Evolutionary conservation across 2,113 vertebrate genomes (phyloP), one percentile per base, ranked within the genome.

Genomic region (Danio rerio): DNA sequence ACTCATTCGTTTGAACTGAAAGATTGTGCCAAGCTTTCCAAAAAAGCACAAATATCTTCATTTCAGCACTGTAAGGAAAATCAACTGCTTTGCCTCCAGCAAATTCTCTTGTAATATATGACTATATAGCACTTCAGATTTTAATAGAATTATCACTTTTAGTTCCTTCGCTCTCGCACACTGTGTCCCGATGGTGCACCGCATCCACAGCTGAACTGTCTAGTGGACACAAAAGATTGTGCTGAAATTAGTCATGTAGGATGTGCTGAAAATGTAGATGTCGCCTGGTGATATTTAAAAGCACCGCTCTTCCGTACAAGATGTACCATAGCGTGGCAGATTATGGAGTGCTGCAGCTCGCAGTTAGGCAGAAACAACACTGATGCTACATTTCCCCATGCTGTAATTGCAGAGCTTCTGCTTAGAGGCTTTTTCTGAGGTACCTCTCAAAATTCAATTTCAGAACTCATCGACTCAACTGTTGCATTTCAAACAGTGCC

Each of bases 191-290:
- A 18, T 42, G 16, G 15, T 65, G 42, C 70, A 53, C n/a, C 7
- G 21, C 56, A 18, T n/a, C 49, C 42, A 2, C 56, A 59, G 55
- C 70, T 80, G 75, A 73, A 50, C 66, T 42, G 43, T 75, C 79
- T 20, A 55, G 13, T 47, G 63, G 42, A 58, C 74, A 71, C 20
- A 78, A 40, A 78, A 75, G 16, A 70, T 18, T 49, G 42, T 69
- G 52, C 74, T 69, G 73, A 78, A 81, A 81, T 82, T 78, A 78
- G 63, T 80, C 78, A 81, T 56, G 59, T 71, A 59, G 52, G 72
- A 59, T 80, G 83, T 78, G 68, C 80, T 40, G 42, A 66, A 83
- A 86, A 85, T 83, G 65, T 71, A 71, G 43, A 83, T 83, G 53
- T 43, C 12, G 31, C 62, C 72, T 31, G 6, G 55, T 86, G 69